A percentile compares a stretch with the other conserved stretches of the same genome.
These are phyloP conservation scores for Cladopsammia gracilis DNA, from an alignment of 64 coral and sea anemone genomes.

Conservation along the genomic window DNA sequence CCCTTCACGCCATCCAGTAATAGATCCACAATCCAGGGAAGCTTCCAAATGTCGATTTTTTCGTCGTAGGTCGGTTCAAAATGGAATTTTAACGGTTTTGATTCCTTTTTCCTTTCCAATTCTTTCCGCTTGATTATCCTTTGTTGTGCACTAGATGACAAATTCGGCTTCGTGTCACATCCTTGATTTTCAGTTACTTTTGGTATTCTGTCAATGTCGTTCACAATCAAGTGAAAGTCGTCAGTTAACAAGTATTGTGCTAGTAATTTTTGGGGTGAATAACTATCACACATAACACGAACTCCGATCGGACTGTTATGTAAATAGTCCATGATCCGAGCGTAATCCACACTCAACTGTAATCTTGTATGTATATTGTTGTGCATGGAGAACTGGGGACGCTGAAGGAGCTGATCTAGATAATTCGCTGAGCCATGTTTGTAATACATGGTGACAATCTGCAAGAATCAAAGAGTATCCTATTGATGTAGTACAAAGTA, in stretches of 20 bases:
- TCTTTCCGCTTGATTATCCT: not conserved
- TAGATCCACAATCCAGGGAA: not conserved
- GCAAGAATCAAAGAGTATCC: not conserved
- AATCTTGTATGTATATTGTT: conserved; percentile 12
- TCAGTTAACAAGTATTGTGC: conserved; percentile 8
- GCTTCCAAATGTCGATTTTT: conserved; percentile 23
- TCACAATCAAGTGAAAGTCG: conserved; percentile 3
- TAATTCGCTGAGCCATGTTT: not conserved
- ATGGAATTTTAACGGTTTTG: not conserved
- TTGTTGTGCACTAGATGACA: not conserved
- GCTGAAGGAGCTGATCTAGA: not conserved
- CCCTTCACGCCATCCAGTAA: not conserved
- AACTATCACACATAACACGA: conserved; percentile 16
- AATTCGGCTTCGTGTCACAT: not conserved
- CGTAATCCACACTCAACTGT: not conserved
- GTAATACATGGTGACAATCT: conserved; percentile 14
- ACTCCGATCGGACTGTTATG: conserved; percentile 19
- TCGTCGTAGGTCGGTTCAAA: not conserved
- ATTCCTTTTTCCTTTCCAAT: not conserved
- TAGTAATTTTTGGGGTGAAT: not conserved
- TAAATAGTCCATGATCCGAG: not conserved
- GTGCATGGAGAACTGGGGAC: not conserved
- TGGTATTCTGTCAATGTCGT: not conserved
- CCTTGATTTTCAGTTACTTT: not conserved
- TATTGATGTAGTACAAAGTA: too few species aligned